Percentiles rank a stretch among this genome's conserved stretches.
Evolutionary conservation across 1,140 invertebrate species (phyloP).

Genomic region (Formica exsecta): DNA sequence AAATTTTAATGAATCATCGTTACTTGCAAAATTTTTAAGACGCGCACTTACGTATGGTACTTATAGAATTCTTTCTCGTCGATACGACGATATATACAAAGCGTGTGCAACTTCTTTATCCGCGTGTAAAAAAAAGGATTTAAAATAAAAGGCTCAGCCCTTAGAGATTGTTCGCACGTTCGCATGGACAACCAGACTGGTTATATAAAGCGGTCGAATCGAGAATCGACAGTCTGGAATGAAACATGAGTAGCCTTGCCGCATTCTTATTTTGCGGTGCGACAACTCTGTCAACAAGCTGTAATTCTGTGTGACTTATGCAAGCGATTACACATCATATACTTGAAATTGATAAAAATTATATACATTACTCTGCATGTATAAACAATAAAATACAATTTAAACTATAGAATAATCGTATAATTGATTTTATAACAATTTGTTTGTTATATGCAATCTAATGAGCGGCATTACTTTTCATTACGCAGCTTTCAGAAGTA

Average conservation of each 20-base stretch:
- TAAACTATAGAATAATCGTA: background rate
- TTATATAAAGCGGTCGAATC: slow-evolving; percentile 66
- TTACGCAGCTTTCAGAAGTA: no score
- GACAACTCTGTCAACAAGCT: background rate
- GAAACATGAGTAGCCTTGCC: slow-evolving; percentile 58
- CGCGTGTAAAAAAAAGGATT: background rate
- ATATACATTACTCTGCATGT: background rate
- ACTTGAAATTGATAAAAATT: background rate
- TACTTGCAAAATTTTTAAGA: background rate
- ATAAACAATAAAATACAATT: background rate
- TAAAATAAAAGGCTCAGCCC: background rate
- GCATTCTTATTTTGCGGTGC: slow-evolving; percentile 60
- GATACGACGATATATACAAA: background rate
- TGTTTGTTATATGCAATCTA: no score
- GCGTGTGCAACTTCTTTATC: background rate
- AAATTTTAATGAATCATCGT: background rate
- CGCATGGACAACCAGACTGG: slow-evolving; percentile 4
- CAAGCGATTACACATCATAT: slow-evolving; percentile 28
- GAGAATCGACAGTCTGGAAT: slow-evolving; percentile 58
- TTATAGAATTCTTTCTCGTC: background rate
- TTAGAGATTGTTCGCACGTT: slow-evolving; percentile 11
- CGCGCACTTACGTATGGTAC: background rate
- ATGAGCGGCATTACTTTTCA: no score
- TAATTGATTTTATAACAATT: no score
- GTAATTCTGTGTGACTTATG: background rate